Conservation (phyloP, 1,140 invertebrate genomes). For the Pissodes strobi region DNA sequence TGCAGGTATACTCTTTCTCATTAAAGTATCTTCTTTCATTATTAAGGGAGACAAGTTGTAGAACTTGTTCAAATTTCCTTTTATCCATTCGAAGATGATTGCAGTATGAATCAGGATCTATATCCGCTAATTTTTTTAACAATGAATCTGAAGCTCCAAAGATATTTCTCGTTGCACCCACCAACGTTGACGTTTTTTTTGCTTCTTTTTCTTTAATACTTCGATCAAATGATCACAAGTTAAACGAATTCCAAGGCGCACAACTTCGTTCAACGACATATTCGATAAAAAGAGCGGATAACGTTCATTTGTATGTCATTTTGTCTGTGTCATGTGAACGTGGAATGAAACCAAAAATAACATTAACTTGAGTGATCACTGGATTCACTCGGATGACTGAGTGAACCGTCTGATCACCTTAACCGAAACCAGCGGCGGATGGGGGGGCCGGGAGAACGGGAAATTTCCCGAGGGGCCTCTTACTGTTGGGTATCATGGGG, state of each 20-base stretch:
- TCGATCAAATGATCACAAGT: constrained; percentile 31
- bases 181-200: constrained; percentile 40
- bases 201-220: constrained; percentile 38
- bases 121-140: too few relatives aligned
- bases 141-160: constrained; percentile 37
- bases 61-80: constrained; percentile 40
- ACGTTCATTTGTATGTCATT: constrained; percentile 4
- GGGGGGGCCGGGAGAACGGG: too few relatives aligned
- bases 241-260: constrained; percentile 33
- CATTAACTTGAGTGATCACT: not conserved
- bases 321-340: constrained; percentile 2
- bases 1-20: constrained; percentile 43
- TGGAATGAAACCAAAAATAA: not conserved
- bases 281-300: constrained; percentile 13
- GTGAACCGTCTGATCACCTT: not conserved
- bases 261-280: constrained; percentile 36
- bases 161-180: constrained; percentile 36
- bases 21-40: constrained; percentile 47
- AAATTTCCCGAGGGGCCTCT: too few relatives aligned
- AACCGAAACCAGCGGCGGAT: too few relatives aligned
- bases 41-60: constrained; percentile 37
- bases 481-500: too few relatives aligned
- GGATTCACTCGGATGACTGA: too few relatives aligned
- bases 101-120: constrained; percentile 37
- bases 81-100: constrained; percentile 41